Conservation (phyloP, 2,797 vertebrate genomes). For the Oreochromis mossambicus region DNA sequence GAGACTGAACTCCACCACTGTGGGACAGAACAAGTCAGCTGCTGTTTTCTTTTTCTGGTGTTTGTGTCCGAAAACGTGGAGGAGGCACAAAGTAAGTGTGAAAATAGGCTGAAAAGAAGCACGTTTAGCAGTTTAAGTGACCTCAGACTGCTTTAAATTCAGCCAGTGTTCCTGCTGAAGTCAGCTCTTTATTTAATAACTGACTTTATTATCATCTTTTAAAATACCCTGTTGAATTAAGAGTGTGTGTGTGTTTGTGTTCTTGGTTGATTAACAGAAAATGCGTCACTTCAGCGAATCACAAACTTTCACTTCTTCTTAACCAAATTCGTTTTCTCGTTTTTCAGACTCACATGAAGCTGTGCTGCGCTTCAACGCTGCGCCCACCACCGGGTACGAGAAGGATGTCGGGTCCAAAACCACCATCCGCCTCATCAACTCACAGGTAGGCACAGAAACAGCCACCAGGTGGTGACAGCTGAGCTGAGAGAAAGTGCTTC, state of each 20-base stretch:
- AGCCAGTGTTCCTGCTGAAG: background rate
- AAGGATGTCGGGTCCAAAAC: constrained; percentile 80
- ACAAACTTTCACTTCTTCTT: background rate
- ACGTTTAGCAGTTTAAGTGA: background rate
- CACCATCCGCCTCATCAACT: constrained; percentile 80
- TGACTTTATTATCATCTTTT: background rate
- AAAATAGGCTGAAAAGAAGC: background rate
- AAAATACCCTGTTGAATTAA: background rate
- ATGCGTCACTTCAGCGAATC: background rate
- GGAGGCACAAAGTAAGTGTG: background rate
- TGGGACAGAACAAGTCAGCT: background rate
- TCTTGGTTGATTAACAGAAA: background rate
- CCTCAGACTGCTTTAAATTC: background rate
- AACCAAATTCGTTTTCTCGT: background rate
- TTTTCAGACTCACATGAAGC: constrained; percentile 77
- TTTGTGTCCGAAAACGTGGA: background rate
- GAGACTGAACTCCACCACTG: background rate
- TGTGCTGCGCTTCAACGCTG: constrained; percentile 78
- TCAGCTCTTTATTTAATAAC: background rate
- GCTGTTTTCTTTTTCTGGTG: background rate
- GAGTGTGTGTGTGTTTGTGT: background rate
- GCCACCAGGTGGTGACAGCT: background rate
- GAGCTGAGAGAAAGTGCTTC: background rate
- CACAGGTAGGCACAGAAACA: constrained; percentile 64
- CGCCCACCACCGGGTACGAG: constrained; percentile 73